Evolutionary conservation across 1,140 invertebrate genomes (phyloP).

Genomic region (Limonius californicus): DNA sequence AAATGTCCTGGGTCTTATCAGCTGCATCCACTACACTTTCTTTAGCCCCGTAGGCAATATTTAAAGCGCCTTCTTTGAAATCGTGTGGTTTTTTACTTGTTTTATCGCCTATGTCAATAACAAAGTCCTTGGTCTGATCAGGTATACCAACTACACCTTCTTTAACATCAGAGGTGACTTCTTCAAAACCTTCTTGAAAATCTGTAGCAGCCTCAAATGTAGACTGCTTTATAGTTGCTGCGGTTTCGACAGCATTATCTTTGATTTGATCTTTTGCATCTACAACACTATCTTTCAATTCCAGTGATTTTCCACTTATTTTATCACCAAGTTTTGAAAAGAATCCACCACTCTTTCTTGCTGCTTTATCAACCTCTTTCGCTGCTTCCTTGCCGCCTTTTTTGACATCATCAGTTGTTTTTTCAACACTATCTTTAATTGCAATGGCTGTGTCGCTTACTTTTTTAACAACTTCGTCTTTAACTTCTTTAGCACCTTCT

Average conservation of each 20-base stretch:
- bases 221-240: neutral
- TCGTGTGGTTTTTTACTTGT: neutral
- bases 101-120: too few species aligned
- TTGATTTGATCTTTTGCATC: neutral
- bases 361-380: slow-evolving; percentile 13
- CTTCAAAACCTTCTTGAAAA: neutral
- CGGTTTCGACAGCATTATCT: neutral
- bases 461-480: too few species aligned
- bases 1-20: too few species aligned
- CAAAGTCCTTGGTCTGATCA: neutral
- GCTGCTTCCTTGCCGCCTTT: neutral
- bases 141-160: neutral
- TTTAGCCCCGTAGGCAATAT: too few species aligned
- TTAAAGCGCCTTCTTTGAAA: too few species aligned
- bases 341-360: slow-evolving; percentile 19
- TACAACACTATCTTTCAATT: slow-evolving; percentile 7
- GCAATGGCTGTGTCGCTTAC: neutral
- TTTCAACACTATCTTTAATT: slow-evolving; percentile 2
- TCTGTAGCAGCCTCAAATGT: neutral
- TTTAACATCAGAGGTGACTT: neutral
- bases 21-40: too few species aligned
- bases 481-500: neutral
- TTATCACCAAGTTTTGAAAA: slow-evolving; percentile 26
- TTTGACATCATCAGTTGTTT: neutral
- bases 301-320: slow-evolving; percentile 18